These are phyloP conservation scores for Patiria pectinifera DNA, from an alignment of 53 echinoderm and acorn worm species.

Conservation along the genomic window DNA sequence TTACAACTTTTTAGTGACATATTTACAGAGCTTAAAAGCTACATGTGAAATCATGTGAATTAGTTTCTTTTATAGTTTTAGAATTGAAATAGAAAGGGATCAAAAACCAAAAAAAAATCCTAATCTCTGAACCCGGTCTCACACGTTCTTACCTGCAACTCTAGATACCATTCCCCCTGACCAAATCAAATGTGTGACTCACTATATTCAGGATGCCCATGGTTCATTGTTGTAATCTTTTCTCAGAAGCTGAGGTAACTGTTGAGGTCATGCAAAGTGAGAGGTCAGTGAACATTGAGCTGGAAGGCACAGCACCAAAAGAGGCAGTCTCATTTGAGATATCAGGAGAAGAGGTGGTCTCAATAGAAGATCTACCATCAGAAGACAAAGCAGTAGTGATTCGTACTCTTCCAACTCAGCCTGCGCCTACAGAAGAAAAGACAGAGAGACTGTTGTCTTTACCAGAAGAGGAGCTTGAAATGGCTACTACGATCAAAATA, in stretches of 20 bases:
- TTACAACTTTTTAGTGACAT: too few species aligned
- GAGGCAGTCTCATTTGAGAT: slow-evolving; percentile 36
- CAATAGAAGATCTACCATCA: slow-evolving; percentile 22
- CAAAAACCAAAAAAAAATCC: too few species aligned
- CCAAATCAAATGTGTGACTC: not conserved
- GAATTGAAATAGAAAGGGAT: too few species aligned
- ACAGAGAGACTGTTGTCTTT: slow-evolving; percentile 12
- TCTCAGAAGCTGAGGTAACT: slow-evolving; percentile 40
- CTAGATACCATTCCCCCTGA: not conserved
- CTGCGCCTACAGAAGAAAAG: slow-evolving; percentile 3
- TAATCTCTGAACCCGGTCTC: too few species aligned
- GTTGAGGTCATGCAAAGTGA: slow-evolving; percentile 55
- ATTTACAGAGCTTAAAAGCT: too few species aligned
- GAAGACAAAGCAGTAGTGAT: slow-evolving; percentile 42
- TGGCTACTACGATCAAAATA: slow-evolving; percentile 21
- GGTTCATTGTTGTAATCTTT: slow-evolving; percentile 13
- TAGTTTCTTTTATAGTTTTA: too few species aligned
- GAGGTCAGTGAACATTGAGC: slow-evolving; percentile 25
- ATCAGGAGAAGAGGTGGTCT: slow-evolving; percentile 10
- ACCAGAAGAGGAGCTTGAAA: slow-evolving; percentile 32
- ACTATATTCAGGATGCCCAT: not conserved
- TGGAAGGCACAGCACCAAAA: slow-evolving; percentile 27
- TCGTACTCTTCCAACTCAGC: slow-evolving; percentile 24
- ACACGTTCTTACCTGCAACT: too few species aligned
- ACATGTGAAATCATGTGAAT: too few species aligned